Percentiles rank a stretch among this genome's conserved stretches.
phyloP scores from a whole-genome alignment of 2,888 invertebrate species.

The Drosophila nigricruria region DNA sequence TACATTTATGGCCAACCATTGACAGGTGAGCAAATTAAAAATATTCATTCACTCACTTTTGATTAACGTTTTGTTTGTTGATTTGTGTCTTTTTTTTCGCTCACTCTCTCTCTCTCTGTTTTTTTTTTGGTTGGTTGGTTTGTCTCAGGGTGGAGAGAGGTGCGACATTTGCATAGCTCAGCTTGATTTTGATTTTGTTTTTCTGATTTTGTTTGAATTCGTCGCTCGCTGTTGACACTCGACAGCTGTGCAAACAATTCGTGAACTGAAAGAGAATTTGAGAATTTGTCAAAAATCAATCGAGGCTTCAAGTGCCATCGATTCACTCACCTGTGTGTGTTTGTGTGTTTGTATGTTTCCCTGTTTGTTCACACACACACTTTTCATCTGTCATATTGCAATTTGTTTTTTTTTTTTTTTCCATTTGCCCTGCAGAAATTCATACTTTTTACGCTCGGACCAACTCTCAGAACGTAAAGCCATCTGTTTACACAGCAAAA shows the following conservation, averaged over 20 bases:
- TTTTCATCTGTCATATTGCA: slow-evolving; percentile 34
- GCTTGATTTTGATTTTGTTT: slow-evolving; percentile 60
- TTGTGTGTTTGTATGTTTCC: background rate
- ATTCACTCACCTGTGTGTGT: slow-evolving; percentile 19
- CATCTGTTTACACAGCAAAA: slow-evolving; percentile 37
- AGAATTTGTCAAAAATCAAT: slow-evolving; percentile 71
- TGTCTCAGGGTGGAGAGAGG: slow-evolving; percentile 18
- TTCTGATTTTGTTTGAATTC: slow-evolving; percentile 52
- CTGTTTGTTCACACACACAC: background rate
- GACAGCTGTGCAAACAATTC: slow-evolving; percentile 49
- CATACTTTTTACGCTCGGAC: slow-evolving; percentile 8
- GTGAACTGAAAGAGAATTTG: slow-evolving; percentile 35
- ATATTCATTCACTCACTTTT: slow-evolving; percentile 59
- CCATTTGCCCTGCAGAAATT: slow-evolving; percentile 14
- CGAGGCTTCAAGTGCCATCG: slow-evolving; percentile 53
- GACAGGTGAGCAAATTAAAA: slow-evolving; percentile 52
- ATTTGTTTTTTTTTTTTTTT: slow-evolving; percentile 12
- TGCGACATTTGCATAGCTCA: slow-evolving; percentile 51
- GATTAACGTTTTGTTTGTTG: slow-evolving; percentile 60
- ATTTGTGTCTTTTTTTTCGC: background rate
- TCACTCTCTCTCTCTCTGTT: no score
- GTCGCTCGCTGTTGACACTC: slow-evolving; percentile 48
- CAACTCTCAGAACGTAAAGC: slow-evolving; percentile 11
- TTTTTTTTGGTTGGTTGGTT: slow-evolving; percentile 19
- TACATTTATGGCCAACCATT: slow-evolving; percentile 63